Conservation (phyloP, 2,797 vertebrate species). For the Sandelia bainsii region DNA sequence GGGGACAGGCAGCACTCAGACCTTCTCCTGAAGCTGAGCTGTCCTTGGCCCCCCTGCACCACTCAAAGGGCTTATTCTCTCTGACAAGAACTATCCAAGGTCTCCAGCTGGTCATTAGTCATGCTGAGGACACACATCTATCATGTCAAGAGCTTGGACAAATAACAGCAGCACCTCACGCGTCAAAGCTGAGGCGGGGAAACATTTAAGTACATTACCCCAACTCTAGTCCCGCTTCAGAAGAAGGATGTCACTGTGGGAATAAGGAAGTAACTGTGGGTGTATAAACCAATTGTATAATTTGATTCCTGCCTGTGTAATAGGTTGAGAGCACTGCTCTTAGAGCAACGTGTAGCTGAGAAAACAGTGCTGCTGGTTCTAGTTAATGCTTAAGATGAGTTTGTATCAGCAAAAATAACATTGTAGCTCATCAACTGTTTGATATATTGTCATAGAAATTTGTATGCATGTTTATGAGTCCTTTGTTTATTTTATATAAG, state of each 20-base stretch:
- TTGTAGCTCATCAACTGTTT: background rate
- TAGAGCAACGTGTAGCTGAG: constrained; percentile 24
- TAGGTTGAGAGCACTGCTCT: constrained; percentile 15
- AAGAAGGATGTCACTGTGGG: constrained; percentile 39
- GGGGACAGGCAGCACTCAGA: constrained; percentile 68
- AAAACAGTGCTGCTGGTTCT: constrained; percentile 11
- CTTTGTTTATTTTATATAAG: too few species aligned
- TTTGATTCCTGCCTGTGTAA: constrained; percentile 39
- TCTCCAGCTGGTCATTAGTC: constrained; percentile 64
- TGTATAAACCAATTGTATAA: constrained; percentile 39
- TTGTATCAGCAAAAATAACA: background rate
- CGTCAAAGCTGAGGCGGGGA: constrained; percentile 35
- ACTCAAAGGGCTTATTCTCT: constrained; percentile 60
- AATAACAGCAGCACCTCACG: constrained; percentile 23
- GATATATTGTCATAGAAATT: background rate
- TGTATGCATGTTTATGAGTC: too few species aligned
- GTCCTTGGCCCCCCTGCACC: constrained; percentile 36
- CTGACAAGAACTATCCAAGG: constrained; percentile 62
- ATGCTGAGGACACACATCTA: constrained; percentile 66
- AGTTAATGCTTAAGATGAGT: background rate
- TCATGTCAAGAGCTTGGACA: constrained; percentile 57
- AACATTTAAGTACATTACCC: constrained; percentile 58
- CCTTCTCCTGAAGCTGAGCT: constrained; percentile 46
- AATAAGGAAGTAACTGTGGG: constrained; percentile 43
- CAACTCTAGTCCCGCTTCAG: constrained; percentile 28